Conservation (phyloP, 2,797 vertebrate genomes). For the Galagoides demidoff region DNA sequence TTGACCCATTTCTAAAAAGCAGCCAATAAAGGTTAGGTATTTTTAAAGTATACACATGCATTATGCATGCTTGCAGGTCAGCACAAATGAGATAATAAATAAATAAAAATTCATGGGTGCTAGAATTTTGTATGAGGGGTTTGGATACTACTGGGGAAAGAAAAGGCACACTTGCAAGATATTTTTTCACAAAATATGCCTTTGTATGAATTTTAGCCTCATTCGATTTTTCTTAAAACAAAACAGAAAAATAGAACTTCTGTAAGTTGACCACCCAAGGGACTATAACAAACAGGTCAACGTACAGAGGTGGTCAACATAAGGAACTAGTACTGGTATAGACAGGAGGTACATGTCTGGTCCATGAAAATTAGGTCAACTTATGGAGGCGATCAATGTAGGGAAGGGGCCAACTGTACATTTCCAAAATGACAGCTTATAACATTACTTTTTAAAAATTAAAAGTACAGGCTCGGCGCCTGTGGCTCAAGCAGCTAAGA, state of each 20-base stretch:
- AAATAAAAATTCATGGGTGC: neutral
- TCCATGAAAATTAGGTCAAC: too few relatives aligned
- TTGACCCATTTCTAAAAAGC: neutral
- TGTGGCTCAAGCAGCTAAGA: too few relatives aligned
- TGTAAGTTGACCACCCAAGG: too few relatives aligned
- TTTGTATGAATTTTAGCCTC: neutral
- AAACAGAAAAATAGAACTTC: neutral
- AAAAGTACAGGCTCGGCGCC: neutral
- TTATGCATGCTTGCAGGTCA: neutral
- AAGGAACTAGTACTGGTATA: too few relatives aligned
- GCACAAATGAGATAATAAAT: neutral
- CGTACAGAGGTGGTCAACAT: too few relatives aligned
- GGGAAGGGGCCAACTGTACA: neutral
- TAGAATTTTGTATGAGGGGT: neutral
- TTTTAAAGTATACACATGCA: neutral
- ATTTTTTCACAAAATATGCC: neutral
- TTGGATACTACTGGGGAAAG: neutral
- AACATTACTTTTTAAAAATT: neutral
- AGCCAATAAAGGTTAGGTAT: neutral
- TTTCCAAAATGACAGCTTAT: neutral
- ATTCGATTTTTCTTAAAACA: constrained; percentile 15
- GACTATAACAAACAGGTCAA: too few relatives aligned
- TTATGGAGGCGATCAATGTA: too few relatives aligned
- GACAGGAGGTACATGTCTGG: too few relatives aligned
- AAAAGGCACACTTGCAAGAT: neutral